Base-by-base conservation (phyloP, 2,113 vertebrate species). In the Cyprinodon tularosa region DNA sequence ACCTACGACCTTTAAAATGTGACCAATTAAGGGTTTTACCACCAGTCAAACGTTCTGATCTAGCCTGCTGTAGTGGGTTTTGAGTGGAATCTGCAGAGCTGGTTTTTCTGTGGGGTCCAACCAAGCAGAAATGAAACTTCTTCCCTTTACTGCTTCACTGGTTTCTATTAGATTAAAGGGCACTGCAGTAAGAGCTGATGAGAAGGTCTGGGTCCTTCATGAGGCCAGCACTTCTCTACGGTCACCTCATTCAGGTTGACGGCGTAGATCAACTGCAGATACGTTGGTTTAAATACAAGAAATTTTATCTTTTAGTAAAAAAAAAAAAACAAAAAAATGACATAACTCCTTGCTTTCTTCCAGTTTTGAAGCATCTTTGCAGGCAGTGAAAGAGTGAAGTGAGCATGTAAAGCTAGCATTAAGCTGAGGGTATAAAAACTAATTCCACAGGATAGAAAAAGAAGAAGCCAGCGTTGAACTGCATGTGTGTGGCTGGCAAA, bases 121-220 rank as follows among this genome's bases (percentile, higher is more conserved):
- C 71, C 72, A 36, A 65, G 78, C 80, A 83, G 77, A 83, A 74
- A 87, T 44, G 50, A 47, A 71, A 80, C 69, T 48, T 59, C 39
- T 6, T 8, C 12, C 63, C 50, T 40, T 80, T 76, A 90, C 82
- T 87, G 80, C 91, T 80, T 13, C 62, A 76, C 84, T 87, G 85
- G 78, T 78, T 76, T 68, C 82, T 69, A 89, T 92, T 90, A 89
- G 48, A 37, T 78, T 86, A 90, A 91, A 85, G 81, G 84, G 60
- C 72, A 29, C 77, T 61, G 76, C 66, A 63, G 66, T 63, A 36
- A 77, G 74, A 83, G 48, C 47, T 13, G n/a, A 68, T 61, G 78
- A 86, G 80, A 77, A 71, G 85, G 80, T 66, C 39, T 2, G 77
- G 83, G 77, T 81, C 76, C 82, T 82, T 71, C 62, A 71, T 53